Base-by-base conservation (phyloP, 2,113 vertebrate genomes). In the Zootoca vivipara region DNA sequence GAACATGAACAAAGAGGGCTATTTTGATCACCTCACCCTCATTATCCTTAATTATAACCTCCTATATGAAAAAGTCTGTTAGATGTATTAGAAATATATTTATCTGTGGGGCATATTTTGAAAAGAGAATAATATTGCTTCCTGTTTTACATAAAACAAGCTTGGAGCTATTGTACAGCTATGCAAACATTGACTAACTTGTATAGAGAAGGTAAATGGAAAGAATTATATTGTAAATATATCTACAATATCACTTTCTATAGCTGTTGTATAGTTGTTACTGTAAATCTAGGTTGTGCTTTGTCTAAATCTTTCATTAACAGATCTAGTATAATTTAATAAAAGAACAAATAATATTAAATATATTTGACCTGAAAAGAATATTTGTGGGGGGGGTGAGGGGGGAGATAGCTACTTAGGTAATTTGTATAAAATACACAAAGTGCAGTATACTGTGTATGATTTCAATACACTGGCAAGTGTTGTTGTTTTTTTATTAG, bases 11-110 rank as follows among this genome's bases (percentile, higher is more conserved):
- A 90, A 91, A 92, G 69, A 91, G 42, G 18, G 40, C 46, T 58
- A 92, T 92, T 94, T 89, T 93, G 82, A 94, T 93, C 87, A 94
- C 84, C 81, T 93, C 90, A 87, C 78, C 33, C 52, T 93, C 90
- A 89, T 91, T 91, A 93, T 75, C 24, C 70, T 89, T 94, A 92
- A 94, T 94, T 93, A 89, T 1, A 93, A 42, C 79, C 33, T 90
- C 70, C 38, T 86, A 85, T 56, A 82, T 40, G 80, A 78, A 40
- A n/a, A 79, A 7, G 2, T 90, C 52, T 93, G 33, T 95, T 91
- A 95, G 42, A 77, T 58, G 3, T 73, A 91, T 82, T 89, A 87
- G 88, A 81, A 91, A 74, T 58, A 82, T 91, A 91, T 89, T 95
- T 94, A 94, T 93, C 82, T 92, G 30, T 56, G 33, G 85, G 69